Percentiles rank a stretch among this genome's conserved stretches.
These are phyloP conservation scores for Ramazzottius varieornatus DNA, from an alignment of 2,888 invertebrate genomes.

Conservation along the genomic window DNA sequence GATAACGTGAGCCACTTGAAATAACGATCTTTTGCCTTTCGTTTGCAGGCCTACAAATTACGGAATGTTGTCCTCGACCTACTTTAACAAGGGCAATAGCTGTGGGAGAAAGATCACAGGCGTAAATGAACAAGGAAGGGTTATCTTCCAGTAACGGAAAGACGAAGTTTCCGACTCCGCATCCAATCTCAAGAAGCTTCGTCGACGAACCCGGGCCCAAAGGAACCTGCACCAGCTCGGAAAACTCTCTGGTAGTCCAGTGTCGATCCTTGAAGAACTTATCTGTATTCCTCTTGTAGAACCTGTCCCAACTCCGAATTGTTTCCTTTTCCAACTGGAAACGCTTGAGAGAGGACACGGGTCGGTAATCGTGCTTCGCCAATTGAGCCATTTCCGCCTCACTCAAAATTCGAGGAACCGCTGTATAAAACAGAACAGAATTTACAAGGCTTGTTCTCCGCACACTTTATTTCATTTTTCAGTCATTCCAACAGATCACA, in stretches of 20 bases:
- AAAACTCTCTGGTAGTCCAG: conserved; percentile 85
- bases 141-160: conserved; percentile 64
- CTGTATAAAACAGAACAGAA: not conserved
- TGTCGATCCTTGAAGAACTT: conserved; percentile 81
- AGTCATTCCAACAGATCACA: no score
- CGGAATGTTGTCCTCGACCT: no score
- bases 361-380: conserved; percentile 5
- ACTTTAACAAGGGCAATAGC: conserved; percentile 58
- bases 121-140: conserved; percentile 39
- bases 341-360: conserved; percentile 46
- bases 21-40: no score
- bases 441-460: no score
- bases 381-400: not conserved
- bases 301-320: conserved; percentile 73
- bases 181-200: conserved; percentile 52
- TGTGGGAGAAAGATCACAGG: conserved; percentile 73
- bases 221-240: conserved; percentile 31
- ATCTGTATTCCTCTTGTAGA: conserved; percentile 76
- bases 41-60: no score
- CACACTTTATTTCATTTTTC: no score
- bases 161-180: conserved; percentile 87
- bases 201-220: no score
- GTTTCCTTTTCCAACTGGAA: conserved; percentile 50
- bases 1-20: no score
- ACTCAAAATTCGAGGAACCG: not conserved